A percentile compares a stretch with the other conserved stretches of the same genome.
Evolutionary conservation across 2,113 vertebrate species (phyloP).

Genomic region (Aldabrachelys gigantea): DNA sequence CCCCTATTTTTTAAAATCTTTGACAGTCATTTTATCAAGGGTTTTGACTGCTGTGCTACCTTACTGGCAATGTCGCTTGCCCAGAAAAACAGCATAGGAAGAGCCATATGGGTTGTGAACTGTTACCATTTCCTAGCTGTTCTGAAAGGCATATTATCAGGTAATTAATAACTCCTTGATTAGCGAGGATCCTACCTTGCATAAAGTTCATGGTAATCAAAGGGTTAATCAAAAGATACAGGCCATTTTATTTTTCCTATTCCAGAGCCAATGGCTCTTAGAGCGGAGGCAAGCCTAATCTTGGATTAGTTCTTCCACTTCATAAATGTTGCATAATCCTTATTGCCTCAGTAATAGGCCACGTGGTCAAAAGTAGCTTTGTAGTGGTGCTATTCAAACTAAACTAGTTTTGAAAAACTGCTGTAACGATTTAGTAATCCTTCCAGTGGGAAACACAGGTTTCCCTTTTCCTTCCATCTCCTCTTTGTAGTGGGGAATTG

Average conservation of each 20-base stretch:
- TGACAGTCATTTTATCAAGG: not conserved
- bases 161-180: too few relatives aligned
- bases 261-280: too few relatives aligned
- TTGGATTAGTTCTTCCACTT: not conserved
- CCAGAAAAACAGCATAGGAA: rapidly evolving
- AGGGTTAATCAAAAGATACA: not conserved
- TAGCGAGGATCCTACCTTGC: not conserved
- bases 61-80: not conserved
- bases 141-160: not conserved
- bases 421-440: not conserved
- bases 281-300: not conserved
- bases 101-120: not conserved
- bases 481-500: not conserved
- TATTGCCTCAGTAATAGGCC: not conserved
- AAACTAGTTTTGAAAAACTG: not conserved
- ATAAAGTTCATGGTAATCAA: not conserved
- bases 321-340: not conserved
- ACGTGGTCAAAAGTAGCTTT: not conserved
- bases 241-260: too few relatives aligned
- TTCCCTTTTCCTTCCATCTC: not conserved
- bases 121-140: not conserved
- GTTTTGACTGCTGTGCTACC: not conserved
- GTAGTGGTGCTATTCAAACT: not conserved
- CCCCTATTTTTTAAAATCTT: not conserved
- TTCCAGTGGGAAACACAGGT: not conserved